phyloP scores from a whole-genome alignment of 2,113 vertebrate genomes.

The Brachypteracias leptosomus region DNA sequence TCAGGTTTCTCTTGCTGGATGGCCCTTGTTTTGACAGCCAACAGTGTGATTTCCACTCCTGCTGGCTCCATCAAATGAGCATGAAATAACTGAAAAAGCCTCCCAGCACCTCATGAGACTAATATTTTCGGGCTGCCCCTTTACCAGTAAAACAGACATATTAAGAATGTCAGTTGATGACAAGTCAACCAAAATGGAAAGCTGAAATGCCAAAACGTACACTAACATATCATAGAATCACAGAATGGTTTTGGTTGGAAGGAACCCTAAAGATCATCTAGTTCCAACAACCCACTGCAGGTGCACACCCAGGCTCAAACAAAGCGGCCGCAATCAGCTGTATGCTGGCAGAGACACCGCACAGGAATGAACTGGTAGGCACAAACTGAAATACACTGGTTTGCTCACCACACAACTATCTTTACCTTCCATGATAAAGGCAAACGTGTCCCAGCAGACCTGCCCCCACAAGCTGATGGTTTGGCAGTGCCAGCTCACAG shows the following conservation, averaged over 20 bases:
- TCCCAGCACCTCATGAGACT: background rate
- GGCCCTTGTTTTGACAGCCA: background rate
- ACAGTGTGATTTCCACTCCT: background rate
- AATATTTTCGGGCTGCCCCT: background rate
- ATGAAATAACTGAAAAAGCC: background rate
- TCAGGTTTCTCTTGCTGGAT: background rate
- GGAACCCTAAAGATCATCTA: too few species aligned
- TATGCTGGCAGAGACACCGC: background rate
- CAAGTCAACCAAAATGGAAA: background rate
- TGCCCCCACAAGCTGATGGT: background rate
- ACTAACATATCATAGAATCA: too few species aligned
- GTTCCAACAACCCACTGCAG: background rate
- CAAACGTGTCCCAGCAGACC: background rate
- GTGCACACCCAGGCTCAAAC: background rate
- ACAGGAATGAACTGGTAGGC: background rate
- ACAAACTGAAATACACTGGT: background rate
- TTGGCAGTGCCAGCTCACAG: background rate
- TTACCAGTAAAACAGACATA: background rate
- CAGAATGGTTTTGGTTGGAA: too few species aligned
- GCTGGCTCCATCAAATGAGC: background rate
- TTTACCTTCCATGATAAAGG: background rate
- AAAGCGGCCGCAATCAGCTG: background rate
- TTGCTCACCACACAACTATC: background rate
- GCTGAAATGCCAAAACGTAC: background rate
- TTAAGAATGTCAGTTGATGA: background rate